Evolutionary conservation across 2,888 invertebrate genomes (phyloP).

Genomic region (Pyralis farinalis): DNA sequence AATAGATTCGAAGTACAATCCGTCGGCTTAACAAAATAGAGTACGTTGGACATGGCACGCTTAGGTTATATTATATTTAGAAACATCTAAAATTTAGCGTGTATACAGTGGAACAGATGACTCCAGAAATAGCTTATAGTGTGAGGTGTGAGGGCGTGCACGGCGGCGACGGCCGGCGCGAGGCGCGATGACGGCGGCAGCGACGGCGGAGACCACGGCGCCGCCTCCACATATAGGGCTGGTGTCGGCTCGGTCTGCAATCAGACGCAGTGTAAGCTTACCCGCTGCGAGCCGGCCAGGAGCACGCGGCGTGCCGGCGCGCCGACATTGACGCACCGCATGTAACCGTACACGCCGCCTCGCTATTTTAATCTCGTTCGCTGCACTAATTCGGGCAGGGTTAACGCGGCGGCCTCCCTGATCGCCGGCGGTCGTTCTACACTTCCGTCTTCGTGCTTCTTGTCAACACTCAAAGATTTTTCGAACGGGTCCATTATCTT

Average conservation of each 20-base stretch:
- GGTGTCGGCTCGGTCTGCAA: conserved; percentile 65
- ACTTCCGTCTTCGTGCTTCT: conserved; percentile 69
- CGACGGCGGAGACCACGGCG: conserved; percentile 37
- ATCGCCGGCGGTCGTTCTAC: conserved; percentile 58
- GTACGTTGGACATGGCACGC: conserved; percentile 39
- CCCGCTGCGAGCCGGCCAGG: conserved; percentile 55
- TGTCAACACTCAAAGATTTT: conserved; percentile 53
- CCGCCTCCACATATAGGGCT: conserved; percentile 76
- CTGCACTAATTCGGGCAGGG: conserved; percentile 81
- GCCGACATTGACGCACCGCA: conserved; percentile 73
- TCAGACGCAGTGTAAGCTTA: conserved; percentile 71
- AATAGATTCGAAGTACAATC: neutral
- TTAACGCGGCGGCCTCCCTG: conserved; percentile 74
- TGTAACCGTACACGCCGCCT: conserved; percentile 78
- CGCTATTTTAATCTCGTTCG: conserved; percentile 77
- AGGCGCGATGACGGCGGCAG: conserved; percentile 42
- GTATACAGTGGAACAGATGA: conserved; percentile 68
- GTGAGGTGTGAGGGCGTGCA: conserved; percentile 43
- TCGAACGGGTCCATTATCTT: conserved; percentile 22
- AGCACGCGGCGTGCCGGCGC: conserved; percentile 49
- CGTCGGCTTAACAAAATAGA: conserved; percentile 23
- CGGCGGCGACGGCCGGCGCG: conserved; percentile 28
- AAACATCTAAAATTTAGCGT: conserved; percentile 65
- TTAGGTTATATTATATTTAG: conserved; percentile 60
- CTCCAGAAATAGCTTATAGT: conserved; percentile 65